Base-by-base conservation (phyloP, 2,888 invertebrate genomes). In the Lochmaea capreae region DNA sequence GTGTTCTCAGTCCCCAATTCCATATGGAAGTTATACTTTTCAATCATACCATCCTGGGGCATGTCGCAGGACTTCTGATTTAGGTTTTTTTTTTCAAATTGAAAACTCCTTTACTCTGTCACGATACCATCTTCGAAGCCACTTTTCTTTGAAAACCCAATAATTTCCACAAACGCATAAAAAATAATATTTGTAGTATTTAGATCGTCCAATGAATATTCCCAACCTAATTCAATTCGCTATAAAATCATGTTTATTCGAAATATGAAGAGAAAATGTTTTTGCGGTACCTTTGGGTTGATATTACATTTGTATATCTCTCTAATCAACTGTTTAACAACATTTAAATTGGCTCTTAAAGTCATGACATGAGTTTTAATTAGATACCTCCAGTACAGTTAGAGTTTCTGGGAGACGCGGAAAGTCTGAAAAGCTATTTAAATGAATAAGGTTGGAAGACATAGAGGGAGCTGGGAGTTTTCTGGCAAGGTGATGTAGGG, bases 321-420 rank as follows among this genome's bases (percentile, higher is more conserved):
- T 65, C 75, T 77, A 78, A 79, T 79, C 75, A 79, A 78, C 77
- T 76, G 77, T 75, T 78, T 74, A 79, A 79, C 78, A 79, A 75
- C 76, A 74, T 74, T 74, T 49, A 73, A 77, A 79, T 79, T 77
- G 77, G 68, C 74, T 68, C 69, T 74, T 68, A 71, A 72, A 75
- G 66, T 67, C 79, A 75, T 68, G 76, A 70, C 71, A 68, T 63
- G 76, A 75, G 76, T 76, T 78, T 78, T 78, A 78, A 77, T 79
- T 69, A 69, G 49, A 71, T 69, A 57, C 9, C 5, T 14, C 33
- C 8, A 43, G 52, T 65, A 46, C 22, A 65, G 65, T 26, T 33
- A 10, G 46, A 58, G 59, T 11, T 16, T 61, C 46, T 22, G 59
- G 16, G 67, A 54, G 57, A 58, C 14, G 67, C 11, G 57, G 14